Evolutionary conservation across 2,113 vertebrate species (phyloP), one percentile per base, ranked within the genome.

Genomic region (Plestiodon gilberti): DNA sequence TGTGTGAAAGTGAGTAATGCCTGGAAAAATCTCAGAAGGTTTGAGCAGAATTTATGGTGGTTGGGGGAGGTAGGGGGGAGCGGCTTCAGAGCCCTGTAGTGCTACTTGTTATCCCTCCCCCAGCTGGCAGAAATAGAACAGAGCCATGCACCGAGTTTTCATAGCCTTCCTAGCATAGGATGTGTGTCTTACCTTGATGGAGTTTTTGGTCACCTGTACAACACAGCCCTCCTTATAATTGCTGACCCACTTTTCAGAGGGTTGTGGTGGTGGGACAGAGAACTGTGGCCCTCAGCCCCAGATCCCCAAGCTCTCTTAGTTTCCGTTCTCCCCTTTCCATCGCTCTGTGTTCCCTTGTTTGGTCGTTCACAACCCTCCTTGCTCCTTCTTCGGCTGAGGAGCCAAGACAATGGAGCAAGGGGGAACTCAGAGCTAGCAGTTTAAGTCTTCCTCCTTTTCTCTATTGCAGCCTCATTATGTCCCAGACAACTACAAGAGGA

Each of bases 401-500:
- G 64, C 64, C 62, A 17, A 5, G 30, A 6, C n/a, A n/a, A n/a
- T n/a, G n/a, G 67, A 33, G 30, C 67, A 33, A n/a, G 18, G 15
- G 5, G 22, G 6, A 9, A 11, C 52, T 4, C 20, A 1, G 61
- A 25, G 14, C 1, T 40, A 48, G 28, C 35, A 33, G 4, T 78
- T 91, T 55, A 93, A 48, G n/a, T n/a, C 2, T 30, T 2, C 11
- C 1, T n/a, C 83, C 65, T 84, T 25, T 0, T 78, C 93, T 43
- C 89, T 6, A 3, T 94, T 95, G 3, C 82, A 99, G 99, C 99
- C 99, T 95, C 99, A 99, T 95, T 99, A 99, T 6, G 98, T 99
- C 82, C 99, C 99, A 6, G 99, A 99, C 96, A 99, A 98, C 96
- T 99, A 99, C 96, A 99, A 99, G 97, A 97, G 99, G 89, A 99